phyloP scores from a whole-genome alignment of 64 coral and sea anemone species.

The Platygyra sinensis region DNA sequence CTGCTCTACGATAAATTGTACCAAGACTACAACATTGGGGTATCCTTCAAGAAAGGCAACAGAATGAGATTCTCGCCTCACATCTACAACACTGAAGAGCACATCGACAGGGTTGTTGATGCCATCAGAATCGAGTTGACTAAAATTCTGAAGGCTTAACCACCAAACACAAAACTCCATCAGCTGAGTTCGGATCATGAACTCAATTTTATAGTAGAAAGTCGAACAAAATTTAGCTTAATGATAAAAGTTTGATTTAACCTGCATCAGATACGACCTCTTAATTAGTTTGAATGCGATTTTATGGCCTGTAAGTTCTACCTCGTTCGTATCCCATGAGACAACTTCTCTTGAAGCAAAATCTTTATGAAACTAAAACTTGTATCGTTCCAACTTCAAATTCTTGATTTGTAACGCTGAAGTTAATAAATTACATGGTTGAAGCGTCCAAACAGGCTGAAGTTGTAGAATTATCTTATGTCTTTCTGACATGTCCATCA shows the following conservation, averaged over 20 bases:
- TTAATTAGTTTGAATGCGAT: too few relatives aligned
- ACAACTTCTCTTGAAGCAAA: too few relatives aligned
- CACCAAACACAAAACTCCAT: neutral
- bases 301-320: too few relatives aligned
- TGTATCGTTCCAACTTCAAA: too few relatives aligned
- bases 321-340: too few relatives aligned
- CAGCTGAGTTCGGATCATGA: neutral
- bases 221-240: neutral
- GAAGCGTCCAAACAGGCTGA: too few relatives aligned
- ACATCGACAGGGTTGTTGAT: neutral
- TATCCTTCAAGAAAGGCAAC: constrained; percentile 9
- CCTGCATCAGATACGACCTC: too few relatives aligned
- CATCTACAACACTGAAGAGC: constrained; percentile 21
- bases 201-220: neutral
- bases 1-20: neutral
- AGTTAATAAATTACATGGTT: too few relatives aligned
- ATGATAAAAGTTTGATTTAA: neutral
- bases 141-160: neutral
- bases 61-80: constrained; percentile 14
- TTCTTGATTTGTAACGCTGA: too few relatives aligned
- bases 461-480: too few relatives aligned
- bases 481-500: too few relatives aligned
- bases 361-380: too few relatives aligned
- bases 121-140: neutral
- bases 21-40: constrained; percentile 14